A percentile compares a stretch with the other conserved stretches of the same genome.
Conservation (phyloP, 35 echinoderm and acorn worm genomes). For the Heliocidaris tuberculata region DNA sequence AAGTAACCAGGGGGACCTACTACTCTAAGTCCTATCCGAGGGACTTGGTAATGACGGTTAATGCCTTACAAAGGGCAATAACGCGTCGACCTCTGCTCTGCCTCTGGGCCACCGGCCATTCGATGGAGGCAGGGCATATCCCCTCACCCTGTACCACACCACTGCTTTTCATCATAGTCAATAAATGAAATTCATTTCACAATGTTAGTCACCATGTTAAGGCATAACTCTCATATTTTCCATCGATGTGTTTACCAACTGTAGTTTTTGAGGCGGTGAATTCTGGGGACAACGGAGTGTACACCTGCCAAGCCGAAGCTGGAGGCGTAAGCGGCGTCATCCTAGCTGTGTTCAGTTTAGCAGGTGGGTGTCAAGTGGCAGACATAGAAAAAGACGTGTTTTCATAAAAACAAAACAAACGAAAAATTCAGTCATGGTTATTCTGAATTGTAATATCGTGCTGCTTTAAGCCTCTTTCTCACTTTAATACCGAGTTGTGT, state of each 20-base stretch:
- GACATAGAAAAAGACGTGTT: neutral
- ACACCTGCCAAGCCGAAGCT: constrained; percentile 52
- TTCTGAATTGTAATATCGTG: neutral
- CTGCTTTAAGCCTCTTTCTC: neutral
- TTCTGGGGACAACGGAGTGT: constrained; percentile 54
- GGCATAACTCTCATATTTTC: neutral
- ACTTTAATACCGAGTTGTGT: neutral
- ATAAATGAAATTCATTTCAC: no score
- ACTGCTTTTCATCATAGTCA: no score
- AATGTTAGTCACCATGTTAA: no score
- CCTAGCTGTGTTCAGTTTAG: constrained; percentile 39
- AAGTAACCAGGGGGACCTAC: no score
- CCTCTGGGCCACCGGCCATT: no score
- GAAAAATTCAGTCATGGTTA: neutral
- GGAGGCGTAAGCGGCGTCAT: constrained; percentile 34
- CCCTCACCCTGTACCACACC: no score
- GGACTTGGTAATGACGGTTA: no score
- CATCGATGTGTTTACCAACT: neutral
- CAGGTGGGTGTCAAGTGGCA: constrained; percentile 38
- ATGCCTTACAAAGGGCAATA: no score
- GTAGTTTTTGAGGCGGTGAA: constrained; percentile 55
- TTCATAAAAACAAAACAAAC: neutral
- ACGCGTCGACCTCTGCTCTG: no score
- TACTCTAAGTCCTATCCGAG: no score
- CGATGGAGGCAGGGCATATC: no score